A percentile compares a stretch with the other conserved stretches of the same genome.
Evolutionary conservation across 2,888 invertebrate species (phyloP).

Genomic region (Idaea dimidiata): DNA sequence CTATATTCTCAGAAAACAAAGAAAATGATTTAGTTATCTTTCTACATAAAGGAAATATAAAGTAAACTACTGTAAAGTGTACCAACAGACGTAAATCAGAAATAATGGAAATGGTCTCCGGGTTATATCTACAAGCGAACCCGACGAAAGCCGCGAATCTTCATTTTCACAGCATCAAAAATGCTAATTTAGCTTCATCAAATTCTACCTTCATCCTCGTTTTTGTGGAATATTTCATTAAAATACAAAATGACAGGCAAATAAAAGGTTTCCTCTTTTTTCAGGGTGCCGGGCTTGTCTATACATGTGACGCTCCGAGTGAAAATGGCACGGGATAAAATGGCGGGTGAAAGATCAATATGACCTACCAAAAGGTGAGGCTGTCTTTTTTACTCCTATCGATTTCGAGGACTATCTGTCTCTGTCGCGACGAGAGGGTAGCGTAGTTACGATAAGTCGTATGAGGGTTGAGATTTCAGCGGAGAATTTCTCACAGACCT

Average conservation of each 20-base stretch:
- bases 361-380: conserved; percentile 72
- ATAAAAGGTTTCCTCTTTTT: conserved; percentile 68
- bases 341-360: conserved; percentile 82
- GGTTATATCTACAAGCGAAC: conserved; percentile 35
- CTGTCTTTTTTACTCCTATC: conserved; percentile 48
- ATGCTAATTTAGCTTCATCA: conserved; percentile 65
- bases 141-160: conserved; percentile 33
- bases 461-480: conserved; percentile 60
- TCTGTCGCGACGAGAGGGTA: conserved; percentile 54
- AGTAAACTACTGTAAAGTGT: conserved; percentile 8
- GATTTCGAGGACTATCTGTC: conserved; percentile 40
- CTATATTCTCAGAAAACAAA: too few relatives aligned
- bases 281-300: conserved; percentile 44
- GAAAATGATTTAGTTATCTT: background rate
- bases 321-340: conserved; percentile 76
- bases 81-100: conserved; percentile 13
- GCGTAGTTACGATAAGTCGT: conserved; percentile 71
- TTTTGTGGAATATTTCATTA: conserved; percentile 71
- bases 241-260: conserved; percentile 70
- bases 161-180: conserved; percentile 63
- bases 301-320: conserved; percentile 73
- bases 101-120: conserved; percentile 32
- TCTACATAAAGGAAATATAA: conserved; percentile 8
- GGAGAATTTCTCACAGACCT: conserved; percentile 55
- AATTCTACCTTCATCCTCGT: conserved; percentile 52